Evolutionary conservation across 2,797 vertebrate genomes (phyloP), one percentile per base, ranked within the genome.

Genomic region (Sebastes vulpes): DNA sequence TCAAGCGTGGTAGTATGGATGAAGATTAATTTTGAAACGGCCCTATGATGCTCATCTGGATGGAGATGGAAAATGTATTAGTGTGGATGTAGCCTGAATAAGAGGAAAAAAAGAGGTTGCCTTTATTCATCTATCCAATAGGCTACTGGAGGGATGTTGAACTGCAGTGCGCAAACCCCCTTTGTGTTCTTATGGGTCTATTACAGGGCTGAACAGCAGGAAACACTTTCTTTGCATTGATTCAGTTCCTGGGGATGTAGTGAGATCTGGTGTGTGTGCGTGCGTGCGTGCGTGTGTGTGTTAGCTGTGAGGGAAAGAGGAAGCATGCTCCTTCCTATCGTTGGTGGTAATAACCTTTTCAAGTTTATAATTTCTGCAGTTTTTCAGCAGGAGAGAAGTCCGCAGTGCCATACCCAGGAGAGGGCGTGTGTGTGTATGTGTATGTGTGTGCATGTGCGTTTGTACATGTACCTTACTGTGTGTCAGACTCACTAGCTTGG

Each of bases 301-400:
- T 75, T 29, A 0, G 35, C 31, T 68, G 18, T 48, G 29, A 48
- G 35, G 67, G 65, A 82, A 93, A 90, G 85, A 56, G 88, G 91
- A 94, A 93, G 73, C 32, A 9, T 31, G 21, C 48, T 83, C 63
- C 81, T 92, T 92, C 88, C 88, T 71, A 35, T 90, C 91, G 84
- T 87, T 83, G 79, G 57, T 25, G 74, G 56, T 82, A 80, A 88
- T 87, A 78, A 87, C 85, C 86, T 82, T 85, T 83, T 75, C 77
- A 79, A 65, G 77, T 88, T 90, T 48, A 63, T 89, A 84, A 90
- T 89, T 82, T 77, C 79, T 80, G 82, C 80, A 68, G 72, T 68
- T 83, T 77, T 84, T 87, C 84, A 85, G 81, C 71, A 50, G 81
- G 35, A 78, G 90, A 82, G 68, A 92, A 84, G 84, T 93, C 91